These are phyloP conservation scores for Odontocerum albicorne DNA, from an alignment of 2,888 invertebrate genomes.

Conservation along the genomic window DNA sequence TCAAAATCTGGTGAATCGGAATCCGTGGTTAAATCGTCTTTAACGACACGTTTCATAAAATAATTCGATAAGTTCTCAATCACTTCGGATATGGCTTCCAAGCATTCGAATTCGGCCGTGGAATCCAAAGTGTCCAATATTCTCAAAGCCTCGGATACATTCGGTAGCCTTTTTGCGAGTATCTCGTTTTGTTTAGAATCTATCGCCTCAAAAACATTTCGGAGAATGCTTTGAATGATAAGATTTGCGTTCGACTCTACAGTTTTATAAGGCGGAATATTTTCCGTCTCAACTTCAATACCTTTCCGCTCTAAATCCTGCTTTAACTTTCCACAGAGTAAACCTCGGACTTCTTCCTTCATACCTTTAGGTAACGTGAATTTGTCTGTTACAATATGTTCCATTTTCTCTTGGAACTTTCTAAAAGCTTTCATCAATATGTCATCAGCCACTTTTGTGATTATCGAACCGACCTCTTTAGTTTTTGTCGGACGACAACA, in stretches of 20 bases:
- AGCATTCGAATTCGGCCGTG: constrained; percentile 22
- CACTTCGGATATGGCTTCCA: constrained; percentile 17
- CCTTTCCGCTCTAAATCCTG: too few species aligned
- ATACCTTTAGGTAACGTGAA: too few species aligned
- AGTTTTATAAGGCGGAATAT: neutral
- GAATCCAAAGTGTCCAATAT: constrained; percentile 19
- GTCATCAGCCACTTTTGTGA: constrained; percentile 1
- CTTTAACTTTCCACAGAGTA: too few species aligned
- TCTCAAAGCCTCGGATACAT: constrained; percentile 6
- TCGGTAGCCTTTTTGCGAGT: constrained; percentile 1
- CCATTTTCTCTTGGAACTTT: constrained; percentile 1
- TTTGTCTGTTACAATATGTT: neutral
- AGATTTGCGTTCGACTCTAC: neutral
- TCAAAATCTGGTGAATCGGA: too few species aligned
- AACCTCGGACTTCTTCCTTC: too few species aligned
- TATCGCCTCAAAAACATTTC: neutral
- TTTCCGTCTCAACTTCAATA: too few species aligned
- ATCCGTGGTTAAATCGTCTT: too few species aligned
- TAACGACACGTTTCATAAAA: neutral
- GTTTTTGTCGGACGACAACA: too few species aligned
- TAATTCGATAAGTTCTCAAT: constrained; percentile 18
- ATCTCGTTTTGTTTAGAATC: constrained; percentile 2
- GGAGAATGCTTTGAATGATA: constrained; percentile 3
- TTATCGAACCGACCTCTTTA: neutral
- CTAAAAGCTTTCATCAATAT: neutral